Conservation (phyloP, 2,113 vertebrate genomes). For the Pithys albifrons region DNA sequence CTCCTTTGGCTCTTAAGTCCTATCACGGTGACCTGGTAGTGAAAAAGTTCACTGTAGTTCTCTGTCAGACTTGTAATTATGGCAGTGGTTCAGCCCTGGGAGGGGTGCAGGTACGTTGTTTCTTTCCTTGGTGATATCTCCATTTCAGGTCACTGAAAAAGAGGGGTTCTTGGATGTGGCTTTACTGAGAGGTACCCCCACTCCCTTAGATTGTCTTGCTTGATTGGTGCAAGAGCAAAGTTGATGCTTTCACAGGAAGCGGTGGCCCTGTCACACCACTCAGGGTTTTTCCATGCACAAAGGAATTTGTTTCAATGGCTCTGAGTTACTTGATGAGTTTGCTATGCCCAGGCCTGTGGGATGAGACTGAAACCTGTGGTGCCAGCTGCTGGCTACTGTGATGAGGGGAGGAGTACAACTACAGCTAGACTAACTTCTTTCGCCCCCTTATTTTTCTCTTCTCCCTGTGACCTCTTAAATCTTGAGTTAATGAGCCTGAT, state of each 20-base stretch:
- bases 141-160: not conserved
- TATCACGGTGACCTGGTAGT: not conserved
- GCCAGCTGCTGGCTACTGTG: not conserved
- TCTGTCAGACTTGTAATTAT: rapidly evolving
- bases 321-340: not conserved
- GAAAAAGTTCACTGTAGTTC: not conserved
- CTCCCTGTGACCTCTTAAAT: not conserved
- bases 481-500: not conserved
- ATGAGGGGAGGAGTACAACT: not conserved
- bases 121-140: not conserved
- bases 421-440: not conserved
- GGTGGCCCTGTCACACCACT: not conserved
- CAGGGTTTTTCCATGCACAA: not conserved
- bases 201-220: not conserved
- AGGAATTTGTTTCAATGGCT: not conserved
- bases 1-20: not conserved
- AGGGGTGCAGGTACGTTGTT: not conserved
- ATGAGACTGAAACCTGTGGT: not conserved
- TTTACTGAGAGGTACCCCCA: not conserved
- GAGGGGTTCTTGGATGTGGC: not conserved
- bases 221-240: not conserved
- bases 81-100: not conserved
- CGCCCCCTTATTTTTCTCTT: not conserved
- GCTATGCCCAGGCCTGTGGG: not conserved
- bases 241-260: not conserved